Conservation (phyloP, 2,888 invertebrate species). For the Sphaerophoria rueppellii region DNA sequence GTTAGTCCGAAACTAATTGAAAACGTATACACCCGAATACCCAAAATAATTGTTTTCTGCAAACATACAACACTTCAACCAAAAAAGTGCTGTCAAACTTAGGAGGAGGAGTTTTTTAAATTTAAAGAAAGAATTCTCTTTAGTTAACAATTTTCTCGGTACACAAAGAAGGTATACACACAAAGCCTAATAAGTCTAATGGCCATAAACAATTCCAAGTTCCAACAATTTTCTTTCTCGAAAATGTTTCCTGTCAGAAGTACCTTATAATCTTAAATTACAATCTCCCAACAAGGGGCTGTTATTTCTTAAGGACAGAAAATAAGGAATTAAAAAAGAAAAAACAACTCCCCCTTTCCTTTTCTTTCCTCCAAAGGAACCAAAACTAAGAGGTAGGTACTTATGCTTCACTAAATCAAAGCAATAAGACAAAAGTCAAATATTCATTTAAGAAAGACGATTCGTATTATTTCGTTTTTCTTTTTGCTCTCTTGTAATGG, state of each 20-base stretch:
- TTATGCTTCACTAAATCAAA: slow-evolving; percentile 48
- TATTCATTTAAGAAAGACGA: slow-evolving; percentile 32
- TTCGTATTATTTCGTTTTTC: slow-evolving; percentile 24
- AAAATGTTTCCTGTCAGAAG: slow-evolving; percentile 4
- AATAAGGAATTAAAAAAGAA: background rate
- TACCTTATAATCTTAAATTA: slow-evolving; percentile 27
- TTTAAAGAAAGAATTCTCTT: background rate
- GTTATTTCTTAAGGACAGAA: background rate
- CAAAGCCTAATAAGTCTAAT: slow-evolving; percentile 27
- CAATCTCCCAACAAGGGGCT: background rate
- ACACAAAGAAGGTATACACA: background rate
- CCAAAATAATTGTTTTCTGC: too few relatives aligned
- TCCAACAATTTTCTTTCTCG: slow-evolving; percentile 12
- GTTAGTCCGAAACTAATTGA: too few relatives aligned
- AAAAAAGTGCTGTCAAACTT: too few relatives aligned
- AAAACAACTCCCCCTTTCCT: background rate
- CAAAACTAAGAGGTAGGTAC: background rate
- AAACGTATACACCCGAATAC: too few relatives aligned
- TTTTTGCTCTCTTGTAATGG: background rate
- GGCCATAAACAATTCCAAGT: slow-evolving; percentile 16
- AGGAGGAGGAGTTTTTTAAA: background rate
- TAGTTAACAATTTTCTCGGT: too few relatives aligned
- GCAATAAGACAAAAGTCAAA: slow-evolving; percentile 66
- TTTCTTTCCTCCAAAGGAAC: background rate
- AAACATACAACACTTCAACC: too few relatives aligned